These are phyloP conservation scores for Lagopus leucura DNA, from an alignment of 2,113 vertebrate genomes.

Conservation along the genomic window DNA sequence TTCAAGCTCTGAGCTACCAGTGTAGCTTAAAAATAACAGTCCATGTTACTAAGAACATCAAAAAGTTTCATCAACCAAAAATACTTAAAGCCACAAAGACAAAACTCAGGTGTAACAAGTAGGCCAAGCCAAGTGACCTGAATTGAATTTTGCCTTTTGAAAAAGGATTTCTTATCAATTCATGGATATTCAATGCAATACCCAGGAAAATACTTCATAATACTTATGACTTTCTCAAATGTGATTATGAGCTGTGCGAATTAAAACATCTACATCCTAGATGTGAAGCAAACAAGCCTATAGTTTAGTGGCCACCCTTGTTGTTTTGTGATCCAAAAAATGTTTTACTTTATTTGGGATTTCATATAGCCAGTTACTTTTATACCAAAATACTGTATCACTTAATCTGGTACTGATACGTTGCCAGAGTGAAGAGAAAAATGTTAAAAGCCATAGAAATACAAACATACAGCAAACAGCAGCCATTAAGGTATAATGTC, in stretches of 20 bases:
- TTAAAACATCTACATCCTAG: background rate
- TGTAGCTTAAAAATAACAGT: background rate
- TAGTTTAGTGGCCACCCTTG: background rate
- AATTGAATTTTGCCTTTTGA: background rate
- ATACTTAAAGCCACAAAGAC: background rate
- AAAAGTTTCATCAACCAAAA: background rate
- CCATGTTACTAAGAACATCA: fast-evolving
- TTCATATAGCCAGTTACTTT: background rate
- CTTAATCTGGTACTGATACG: conserved; percentile 1
- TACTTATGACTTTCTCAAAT: background rate
- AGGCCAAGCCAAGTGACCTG: background rate
- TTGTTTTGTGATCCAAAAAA: background rate
- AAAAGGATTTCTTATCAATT: background rate
- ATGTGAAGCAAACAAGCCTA: background rate
- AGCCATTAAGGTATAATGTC: conserved; percentile 63
- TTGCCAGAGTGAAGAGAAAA: conserved; percentile 9
- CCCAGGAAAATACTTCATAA: background rate
- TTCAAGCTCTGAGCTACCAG: background rate
- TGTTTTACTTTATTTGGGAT: background rate
- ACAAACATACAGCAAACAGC: conserved; percentile 43
- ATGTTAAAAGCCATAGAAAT: conserved; percentile 25
- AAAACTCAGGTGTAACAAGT: background rate
- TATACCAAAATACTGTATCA: background rate
- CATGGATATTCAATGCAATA: background rate
- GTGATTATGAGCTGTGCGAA: background rate